Percentiles rank a stretch among this genome's conserved stretches.
Evolutionary conservation across 2,797 vertebrate species (phyloP).

Genomic region (Merluccius polli): DNA sequence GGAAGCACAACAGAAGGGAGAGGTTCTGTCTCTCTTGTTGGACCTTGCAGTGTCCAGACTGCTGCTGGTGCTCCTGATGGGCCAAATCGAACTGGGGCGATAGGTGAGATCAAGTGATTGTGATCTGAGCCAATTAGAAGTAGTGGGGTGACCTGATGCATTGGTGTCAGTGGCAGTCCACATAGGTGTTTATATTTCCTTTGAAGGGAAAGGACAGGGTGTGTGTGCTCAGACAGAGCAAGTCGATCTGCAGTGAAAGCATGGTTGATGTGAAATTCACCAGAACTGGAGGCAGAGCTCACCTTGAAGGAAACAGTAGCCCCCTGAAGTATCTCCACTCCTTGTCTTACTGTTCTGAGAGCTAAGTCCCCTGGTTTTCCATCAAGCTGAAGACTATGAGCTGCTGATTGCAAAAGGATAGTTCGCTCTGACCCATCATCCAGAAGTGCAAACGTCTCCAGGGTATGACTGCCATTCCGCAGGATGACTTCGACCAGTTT

Average conservation of each 20-base stretch:
- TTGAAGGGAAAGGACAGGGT: conserved; percentile 9
- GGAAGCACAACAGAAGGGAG: conserved; percentile 1
- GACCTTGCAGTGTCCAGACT: conserved; percentile 7
- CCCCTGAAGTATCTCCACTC: conserved; percentile 9
- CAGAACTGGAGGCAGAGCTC: conserved; percentile 3
- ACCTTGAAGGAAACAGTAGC: conserved; percentile 1
- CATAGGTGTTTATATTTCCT: conserved; percentile 1
- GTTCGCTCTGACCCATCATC: conserved; percentile 1
- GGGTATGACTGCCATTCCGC: not conserved
- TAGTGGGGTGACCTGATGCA: not conserved
- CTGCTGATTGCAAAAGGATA: conserved; percentile 2
- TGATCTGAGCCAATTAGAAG: not conserved
- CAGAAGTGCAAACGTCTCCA: conserved; percentile 1
- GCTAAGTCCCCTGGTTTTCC: not conserved
- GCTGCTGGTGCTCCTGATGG: not conserved
- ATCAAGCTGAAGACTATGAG: not conserved
- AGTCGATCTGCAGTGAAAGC: not conserved
- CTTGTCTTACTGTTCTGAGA: conserved; percentile 8
- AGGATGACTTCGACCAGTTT: not conserved
- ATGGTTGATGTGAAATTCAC: not conserved
- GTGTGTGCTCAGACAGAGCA: conserved; percentile 3
- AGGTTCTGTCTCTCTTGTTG: not conserved
- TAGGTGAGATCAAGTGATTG: conserved; percentile 10
- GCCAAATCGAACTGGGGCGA: not conserved
- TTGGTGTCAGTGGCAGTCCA: conserved; percentile 7